Conservation (phyloP, 2,797 vertebrate genomes). For the Pseudochaenichthys georgianus region DNA sequence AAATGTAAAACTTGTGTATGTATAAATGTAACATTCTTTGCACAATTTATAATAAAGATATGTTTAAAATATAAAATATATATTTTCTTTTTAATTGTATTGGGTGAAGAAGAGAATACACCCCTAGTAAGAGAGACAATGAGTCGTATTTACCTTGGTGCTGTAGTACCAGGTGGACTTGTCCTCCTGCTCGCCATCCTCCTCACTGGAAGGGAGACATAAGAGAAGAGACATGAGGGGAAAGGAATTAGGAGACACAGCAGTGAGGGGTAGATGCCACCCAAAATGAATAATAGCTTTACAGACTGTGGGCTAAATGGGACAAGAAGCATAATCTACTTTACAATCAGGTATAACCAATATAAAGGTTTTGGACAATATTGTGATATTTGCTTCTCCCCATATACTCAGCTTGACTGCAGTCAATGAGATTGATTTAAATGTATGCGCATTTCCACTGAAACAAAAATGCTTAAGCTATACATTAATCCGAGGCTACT, state of each 20-base stretch:
- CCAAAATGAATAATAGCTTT: no score
- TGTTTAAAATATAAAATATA: no score
- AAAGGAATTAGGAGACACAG: slow-evolving; percentile 14
- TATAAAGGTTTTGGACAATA: no score
- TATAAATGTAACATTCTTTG: no score
- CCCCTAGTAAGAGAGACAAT: background rate
- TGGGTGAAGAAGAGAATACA: background rate
- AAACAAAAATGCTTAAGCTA: background rate
- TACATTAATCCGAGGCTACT: background rate
- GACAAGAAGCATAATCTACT: no score
- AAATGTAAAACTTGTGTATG: no score
- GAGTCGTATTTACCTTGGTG: slow-evolving; percentile 84
- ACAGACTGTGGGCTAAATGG: no score
- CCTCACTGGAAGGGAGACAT: slow-evolving; percentile 86
- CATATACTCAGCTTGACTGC: background rate
- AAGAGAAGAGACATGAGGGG: slow-evolving; percentile 14
- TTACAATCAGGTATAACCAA: no score
- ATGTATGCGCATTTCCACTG: background rate
- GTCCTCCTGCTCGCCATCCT: slow-evolving; percentile 94
- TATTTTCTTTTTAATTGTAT: background rate
- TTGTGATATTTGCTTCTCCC: no score
- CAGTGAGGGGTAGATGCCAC: background rate
- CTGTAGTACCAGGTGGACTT: slow-evolving; percentile 99
- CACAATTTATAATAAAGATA: no score
- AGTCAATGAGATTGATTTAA: background rate